Evolutionary conservation across 2,888 invertebrate genomes (phyloP), one percentile per base, ranked within the genome.

Genomic region (Caenorhabditis zanzibari): DNA sequence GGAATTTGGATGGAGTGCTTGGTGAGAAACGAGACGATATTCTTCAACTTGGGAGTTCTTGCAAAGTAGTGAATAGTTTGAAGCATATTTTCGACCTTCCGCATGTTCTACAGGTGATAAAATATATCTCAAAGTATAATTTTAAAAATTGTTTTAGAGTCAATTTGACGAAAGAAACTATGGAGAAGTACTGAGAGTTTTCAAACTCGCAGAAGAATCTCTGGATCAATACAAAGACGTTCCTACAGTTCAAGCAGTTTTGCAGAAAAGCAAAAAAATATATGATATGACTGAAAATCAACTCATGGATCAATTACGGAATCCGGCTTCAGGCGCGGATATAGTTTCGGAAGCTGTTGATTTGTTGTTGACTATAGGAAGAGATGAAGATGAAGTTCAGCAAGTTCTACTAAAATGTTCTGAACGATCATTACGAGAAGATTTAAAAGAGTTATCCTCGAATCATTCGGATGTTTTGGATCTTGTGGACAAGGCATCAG

Each of bases 21-120:
- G 84, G 86, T 2, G 85, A 82, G 22, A 87, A 90, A 49, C 83
- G 89, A 10, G 85, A 86, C 14, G 88, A 86, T 66, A 84, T 91
- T n/a, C 69, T 88, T 19, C 89, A 90, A 49, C 84, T 92, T 10
- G 90, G 88, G 4, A 88, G 88, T 10, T 87, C 91, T 0, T 90
- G 86, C 58, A 89, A 90, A 66, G 88, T 92, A 2, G 88, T 92
- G 14, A 89, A 90, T 63, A 88, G 90, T 32, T 82, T 92, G 10
- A 88, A 92, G 74, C 90, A 88, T 73, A 85, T 92, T 28, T 91
- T 90, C 69, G 89, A 90, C 52, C 85, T 92, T 9, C 92, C 92
- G 0, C 81, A 88, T 41, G 89, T 88, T 19, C 68, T 92, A 52
- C 90, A 89, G 84, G 90, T 89, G 12, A 38, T 6, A 38, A 6